A percentile compares a stretch with the other conserved stretches of the same genome.
Evolutionary conservation across 2,797 vertebrate species (phyloP).

Genomic region (Echiichthys vipera): DNA sequence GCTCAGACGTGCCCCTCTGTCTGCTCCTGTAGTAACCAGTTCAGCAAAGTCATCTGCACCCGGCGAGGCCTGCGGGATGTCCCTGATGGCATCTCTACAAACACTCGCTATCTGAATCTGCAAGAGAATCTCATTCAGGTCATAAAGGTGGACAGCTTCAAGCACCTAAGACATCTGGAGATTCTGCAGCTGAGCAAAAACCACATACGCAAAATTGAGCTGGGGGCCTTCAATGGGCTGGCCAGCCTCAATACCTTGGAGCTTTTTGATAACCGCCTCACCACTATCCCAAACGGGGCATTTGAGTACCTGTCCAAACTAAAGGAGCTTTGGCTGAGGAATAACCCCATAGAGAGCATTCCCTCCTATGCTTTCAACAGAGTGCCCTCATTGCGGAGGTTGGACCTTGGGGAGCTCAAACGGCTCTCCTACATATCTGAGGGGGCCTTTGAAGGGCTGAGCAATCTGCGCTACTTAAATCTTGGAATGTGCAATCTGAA

Average conservation of each 20-base stretch:
- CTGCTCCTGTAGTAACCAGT: conserved; percentile 99
- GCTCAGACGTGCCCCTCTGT: conserved; percentile 99
- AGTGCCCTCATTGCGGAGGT: conserved; percentile 94
- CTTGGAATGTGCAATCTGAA: conserved; percentile 99
- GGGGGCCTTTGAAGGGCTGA: conserved; percentile 99
- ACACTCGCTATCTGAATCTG: conserved; percentile 97
- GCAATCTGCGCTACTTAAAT: conserved; percentile 99
- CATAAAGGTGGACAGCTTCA: conserved; percentile 99
- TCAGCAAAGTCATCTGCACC: conserved; percentile 99
- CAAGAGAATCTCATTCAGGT: conserved; percentile 99
- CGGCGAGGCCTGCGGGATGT: conserved; percentile 96
- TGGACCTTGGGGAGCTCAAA: conserved; percentile 98
- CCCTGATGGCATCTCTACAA: conserved; percentile 98
- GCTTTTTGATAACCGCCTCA: conserved; percentile 99
- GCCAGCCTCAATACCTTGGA: conserved; percentile 99
- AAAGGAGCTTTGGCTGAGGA: conserved; percentile 98
- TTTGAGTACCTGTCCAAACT: conserved; percentile 99
- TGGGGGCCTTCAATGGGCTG: conserved; percentile 99
- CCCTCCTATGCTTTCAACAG: conserved; percentile 99
- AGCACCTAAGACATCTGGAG: conserved; percentile 97
- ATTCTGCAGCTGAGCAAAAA: conserved; percentile 98
- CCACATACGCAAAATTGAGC: conserved; percentile 98
- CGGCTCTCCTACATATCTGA: conserved; percentile 99
- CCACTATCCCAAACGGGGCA: conserved; percentile 98
- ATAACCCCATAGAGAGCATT: conserved; percentile 99